A percentile compares a stretch with the other conserved stretches of the same genome.
Conservation (phyloP, 2,797 vertebrate genomes). For the Poecilia picta region DNA sequence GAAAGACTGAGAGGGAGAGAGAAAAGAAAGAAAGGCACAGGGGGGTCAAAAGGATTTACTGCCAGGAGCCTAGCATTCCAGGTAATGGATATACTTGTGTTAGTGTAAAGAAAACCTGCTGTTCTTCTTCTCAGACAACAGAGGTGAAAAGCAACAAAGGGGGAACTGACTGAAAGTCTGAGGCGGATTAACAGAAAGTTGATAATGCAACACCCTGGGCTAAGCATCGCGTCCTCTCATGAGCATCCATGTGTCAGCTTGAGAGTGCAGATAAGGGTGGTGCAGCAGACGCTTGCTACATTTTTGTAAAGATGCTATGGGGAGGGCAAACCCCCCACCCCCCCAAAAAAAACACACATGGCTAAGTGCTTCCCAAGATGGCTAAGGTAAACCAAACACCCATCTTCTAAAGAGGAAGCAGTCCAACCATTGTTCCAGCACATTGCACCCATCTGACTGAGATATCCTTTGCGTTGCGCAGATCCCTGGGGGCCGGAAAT, state of each 20-base stretch:
- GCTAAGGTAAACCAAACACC: slow-evolving; percentile 73
- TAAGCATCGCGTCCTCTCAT: slow-evolving; percentile 62
- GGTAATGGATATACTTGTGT: slow-evolving; percentile 83
- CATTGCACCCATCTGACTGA: slow-evolving; percentile 76
- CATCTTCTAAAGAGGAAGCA: slow-evolving; percentile 60
- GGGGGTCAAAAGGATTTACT: slow-evolving; percentile 82
- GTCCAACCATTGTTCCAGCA: slow-evolving; percentile 77
- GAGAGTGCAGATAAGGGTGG: slow-evolving; percentile 12
- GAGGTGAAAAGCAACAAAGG: slow-evolving; percentile 76
- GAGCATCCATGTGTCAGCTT: slow-evolving; percentile 33
- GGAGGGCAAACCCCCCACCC: no score
- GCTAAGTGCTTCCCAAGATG: slow-evolving; percentile 73
- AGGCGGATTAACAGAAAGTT: slow-evolving; percentile 70
- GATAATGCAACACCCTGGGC: slow-evolving; percentile 71
- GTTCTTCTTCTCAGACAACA: slow-evolving; percentile 69
- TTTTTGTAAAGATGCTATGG: slow-evolving; percentile 56
- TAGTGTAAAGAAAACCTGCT: slow-evolving; percentile 74
- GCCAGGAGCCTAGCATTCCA: slow-evolving; percentile 75
- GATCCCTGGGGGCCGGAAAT: slow-evolving; percentile 67
- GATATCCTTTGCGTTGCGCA: slow-evolving; percentile 59
- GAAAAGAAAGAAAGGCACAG: slow-evolving; percentile 51
- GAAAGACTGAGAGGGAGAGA: slow-evolving; percentile 36
- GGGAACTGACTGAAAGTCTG: slow-evolving; percentile 69
- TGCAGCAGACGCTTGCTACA: slow-evolving; percentile 44
- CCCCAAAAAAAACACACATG: slow-evolving; percentile 45